Conservation (phyloP, 2,888 invertebrate genomes). For the Drosophila mimica region DNA sequence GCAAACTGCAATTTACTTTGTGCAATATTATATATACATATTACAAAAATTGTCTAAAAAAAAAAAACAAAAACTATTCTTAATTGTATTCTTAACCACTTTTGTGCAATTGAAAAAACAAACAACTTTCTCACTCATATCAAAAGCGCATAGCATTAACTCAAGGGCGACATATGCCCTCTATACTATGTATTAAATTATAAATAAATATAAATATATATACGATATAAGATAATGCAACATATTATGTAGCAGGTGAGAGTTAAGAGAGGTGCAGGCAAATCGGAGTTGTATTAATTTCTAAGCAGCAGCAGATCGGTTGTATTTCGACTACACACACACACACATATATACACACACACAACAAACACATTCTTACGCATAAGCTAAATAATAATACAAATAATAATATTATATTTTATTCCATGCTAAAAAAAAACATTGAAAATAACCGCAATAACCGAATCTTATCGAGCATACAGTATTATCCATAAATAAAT, state of each 20-base stretch:
- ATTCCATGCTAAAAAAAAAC: constrained; percentile 62
- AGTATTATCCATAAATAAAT: constrained; percentile 70
- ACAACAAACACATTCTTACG: constrained; percentile 44
- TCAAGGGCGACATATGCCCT: constrained; percentile 29
- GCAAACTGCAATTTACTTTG: constrained; percentile 59
- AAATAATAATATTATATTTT: constrained; percentile 47
- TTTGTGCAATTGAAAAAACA: constrained; percentile 71
- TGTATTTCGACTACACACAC: constrained; percentile 63
- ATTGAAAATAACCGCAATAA: constrained; percentile 47
- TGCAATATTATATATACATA: constrained; percentile 58
- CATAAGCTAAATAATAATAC: constrained; percentile 47
- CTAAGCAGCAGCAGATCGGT: constrained; percentile 70
- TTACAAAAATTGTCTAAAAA: constrained; percentile 40
- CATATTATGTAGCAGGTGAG: constrained; percentile 33
- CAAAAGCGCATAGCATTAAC: constrained; percentile 69
- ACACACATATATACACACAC: constrained; percentile 4
- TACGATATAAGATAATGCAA: constrained; percentile 47
- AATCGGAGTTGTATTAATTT: constrained; percentile 66
- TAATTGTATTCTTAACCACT: constrained; percentile 51
- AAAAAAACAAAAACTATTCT: constrained; percentile 15
- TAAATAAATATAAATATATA: constrained; percentile 23
- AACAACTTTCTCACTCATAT: constrained; percentile 66
- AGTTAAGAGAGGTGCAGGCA: constrained; percentile 21
- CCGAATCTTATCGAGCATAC: constrained; percentile 62
- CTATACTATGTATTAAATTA: constrained; percentile 34